Percentiles rank a stretch among this genome's conserved stretches.
Evolutionary conservation across 2,888 invertebrate genomes (phyloP).

Genomic region (Aporophyla nigra): DNA sequence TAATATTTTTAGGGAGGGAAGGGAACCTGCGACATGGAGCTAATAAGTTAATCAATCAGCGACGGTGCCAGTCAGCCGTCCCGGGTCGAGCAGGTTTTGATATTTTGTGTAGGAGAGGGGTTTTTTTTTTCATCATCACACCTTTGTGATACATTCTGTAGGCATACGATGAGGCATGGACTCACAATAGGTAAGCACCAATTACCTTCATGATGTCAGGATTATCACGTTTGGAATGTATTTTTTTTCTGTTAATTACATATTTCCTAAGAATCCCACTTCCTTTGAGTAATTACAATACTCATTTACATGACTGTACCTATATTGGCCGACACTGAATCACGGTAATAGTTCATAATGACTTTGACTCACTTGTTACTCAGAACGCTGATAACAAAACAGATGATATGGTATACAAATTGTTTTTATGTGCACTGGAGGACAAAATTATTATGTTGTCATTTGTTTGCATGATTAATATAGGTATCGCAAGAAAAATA

Average conservation of each 20-base stretch:
- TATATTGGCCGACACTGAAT: constrained; percentile 15
- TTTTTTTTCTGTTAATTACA: not conserved
- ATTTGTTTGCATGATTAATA: not conserved
- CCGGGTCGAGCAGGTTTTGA: too few relatives aligned
- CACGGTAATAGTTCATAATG: constrained; percentile 24
- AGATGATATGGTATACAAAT: constrained; percentile 3
- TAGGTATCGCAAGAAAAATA: not conserved
- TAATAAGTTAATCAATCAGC: too few relatives aligned
- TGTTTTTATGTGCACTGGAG: constrained; percentile 17
- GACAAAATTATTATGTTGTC: constrained; percentile 2
- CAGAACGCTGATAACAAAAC: constrained; percentile 11
- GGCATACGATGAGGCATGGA: not conserved
- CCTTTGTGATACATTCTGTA: not conserved
- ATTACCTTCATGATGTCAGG: not conserved
- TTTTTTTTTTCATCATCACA: not conserved
- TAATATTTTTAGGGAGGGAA: too few relatives aligned
- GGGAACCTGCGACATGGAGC: too few relatives aligned
- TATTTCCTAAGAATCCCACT: constrained; percentile 22
- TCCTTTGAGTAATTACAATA: constrained; percentile 1
- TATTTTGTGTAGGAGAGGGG: too few relatives aligned
- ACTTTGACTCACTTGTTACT: constrained; percentile 40
- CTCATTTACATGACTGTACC: constrained; percentile 14
- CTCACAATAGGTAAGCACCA: not conserved
- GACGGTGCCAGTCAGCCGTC: too few relatives aligned
- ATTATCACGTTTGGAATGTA: not conserved